Conservation (phyloP, 2,888 invertebrate species). For the Ceramica pisi region DNA sequence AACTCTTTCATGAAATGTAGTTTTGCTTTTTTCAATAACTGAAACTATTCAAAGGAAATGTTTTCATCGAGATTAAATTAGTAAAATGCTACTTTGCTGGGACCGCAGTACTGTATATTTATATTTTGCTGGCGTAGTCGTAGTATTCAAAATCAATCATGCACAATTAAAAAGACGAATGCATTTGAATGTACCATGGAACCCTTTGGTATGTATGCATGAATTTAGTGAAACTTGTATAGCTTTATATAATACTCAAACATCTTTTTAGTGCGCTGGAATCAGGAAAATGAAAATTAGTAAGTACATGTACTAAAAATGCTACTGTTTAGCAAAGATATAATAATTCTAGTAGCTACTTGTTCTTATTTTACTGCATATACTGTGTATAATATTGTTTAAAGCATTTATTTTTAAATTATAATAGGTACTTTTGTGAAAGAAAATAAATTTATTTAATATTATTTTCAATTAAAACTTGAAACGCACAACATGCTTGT, state of each 20-base stretch:
- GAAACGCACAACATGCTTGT: background rate
- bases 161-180: background rate
- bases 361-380: background rate
- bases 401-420: too few relatives aligned
- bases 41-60: background rate
- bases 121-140: background rate
- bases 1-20: constrained; percentile 23
- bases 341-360: background rate
- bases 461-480: too few relatives aligned
- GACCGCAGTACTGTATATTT: background rate
- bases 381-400: too few relatives aligned
- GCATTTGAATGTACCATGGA: background rate
- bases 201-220: background rate
- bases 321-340: background rate
- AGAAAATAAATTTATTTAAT: too few relatives aligned
- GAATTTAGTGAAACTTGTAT: background rate
- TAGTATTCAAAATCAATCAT: background rate
- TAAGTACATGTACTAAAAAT: too few relatives aligned
- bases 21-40: constrained; percentile 7
- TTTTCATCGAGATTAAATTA: background rate
- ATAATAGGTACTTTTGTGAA: too few relatives aligned
- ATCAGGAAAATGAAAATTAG: background rate
- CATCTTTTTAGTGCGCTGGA: background rate
- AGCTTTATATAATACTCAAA: background rate
- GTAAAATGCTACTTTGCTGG: background rate